Evolutionary conservation across 2,888 invertebrate genomes (phyloP).

Genomic region (Drosophila phalerata): DNA sequence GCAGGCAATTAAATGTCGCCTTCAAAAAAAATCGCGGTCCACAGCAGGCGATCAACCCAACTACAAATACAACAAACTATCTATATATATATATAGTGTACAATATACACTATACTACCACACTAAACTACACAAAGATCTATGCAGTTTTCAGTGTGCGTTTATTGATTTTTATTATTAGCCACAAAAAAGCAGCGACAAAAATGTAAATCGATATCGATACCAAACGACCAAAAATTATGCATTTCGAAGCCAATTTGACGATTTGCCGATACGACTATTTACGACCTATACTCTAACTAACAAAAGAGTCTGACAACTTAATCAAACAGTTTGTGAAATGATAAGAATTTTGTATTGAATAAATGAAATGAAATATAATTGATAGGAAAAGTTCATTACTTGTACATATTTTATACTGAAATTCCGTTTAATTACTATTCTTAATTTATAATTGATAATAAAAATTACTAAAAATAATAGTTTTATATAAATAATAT

Average conservation of each 20-base stretch:
- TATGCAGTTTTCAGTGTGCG: constrained; percentile 75
- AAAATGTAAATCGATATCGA: constrained; percentile 76
- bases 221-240: constrained; percentile 68
- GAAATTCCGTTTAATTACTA: too few relatives aligned
- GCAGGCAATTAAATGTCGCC: constrained; percentile 79
- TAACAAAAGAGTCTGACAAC: not conserved
- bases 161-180: constrained; percentile 80
- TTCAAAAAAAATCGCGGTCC: constrained; percentile 56
- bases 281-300: constrained; percentile 50
- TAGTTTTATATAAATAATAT: too few relatives aligned
- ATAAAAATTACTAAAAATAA: too few relatives aligned
- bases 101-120: constrained; percentile 6
- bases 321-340: not conserved
- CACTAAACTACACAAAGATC: constrained; percentile 12
- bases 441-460: too few relatives aligned
- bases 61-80: constrained; percentile 3
- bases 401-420: not conserved
- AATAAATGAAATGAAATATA: not conserved
- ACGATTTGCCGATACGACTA: constrained; percentile 62
- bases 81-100: too few relatives aligned
- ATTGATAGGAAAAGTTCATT: not conserved
- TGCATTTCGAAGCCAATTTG: constrained; percentile 75
- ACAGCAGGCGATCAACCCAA: constrained; percentile 52
- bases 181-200: constrained; percentile 59
- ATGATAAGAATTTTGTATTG: not conserved